Evolutionary conservation across 2,797 vertebrate genomes (phyloP), one percentile per base, ranked within the genome.

Genomic region (Synaphobranchus kaupii): DNA sequence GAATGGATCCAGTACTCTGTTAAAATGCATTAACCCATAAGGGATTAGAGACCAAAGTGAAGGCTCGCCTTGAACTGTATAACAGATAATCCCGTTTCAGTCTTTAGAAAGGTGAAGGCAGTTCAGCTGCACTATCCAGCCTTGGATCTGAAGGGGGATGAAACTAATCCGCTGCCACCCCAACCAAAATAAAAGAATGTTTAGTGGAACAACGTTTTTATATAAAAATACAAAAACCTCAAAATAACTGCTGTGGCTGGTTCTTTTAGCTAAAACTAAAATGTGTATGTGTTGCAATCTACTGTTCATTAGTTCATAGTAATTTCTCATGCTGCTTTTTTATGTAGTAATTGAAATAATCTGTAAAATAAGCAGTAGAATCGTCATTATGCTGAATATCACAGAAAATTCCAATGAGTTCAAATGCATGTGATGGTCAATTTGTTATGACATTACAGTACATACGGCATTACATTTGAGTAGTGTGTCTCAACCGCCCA

Each of bases 1-100:
- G 71, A 66, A 50, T 44, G 71, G 85, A 50, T 31, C 44, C 50
- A 73, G 68, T 6, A 56, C 63, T 66, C 39, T 76, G 66, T 78
- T 73, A 73, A 50, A 73, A 31, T 34, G 60, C 66, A 76, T 50
- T 86, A 66, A 86, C 66, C 85, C 63, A 73, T 28, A 76, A 54
- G 85, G 71, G 68, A 86, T 86, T 76, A 86, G 71, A 86, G 71
- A 54, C n/a, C 71, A 39, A 73, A 86, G 44, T 86, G 85, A 86
- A 78, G 28, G 47, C 34, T 86, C 56, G 25, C 85, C 66, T 86
- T 86, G 85, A 86, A 86, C 85, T 78, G 47, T 31, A 39, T 76
- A 44, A 25, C 20, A 78, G 71, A 85, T 86, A 86, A 86, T 86
- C 85, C 85, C 34, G 47, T 86, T 76, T 76, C 50, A 56, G 85